Conservation (phyloP, 2,888 invertebrate genomes). For the Hirtodrosophila duncani region DNA sequence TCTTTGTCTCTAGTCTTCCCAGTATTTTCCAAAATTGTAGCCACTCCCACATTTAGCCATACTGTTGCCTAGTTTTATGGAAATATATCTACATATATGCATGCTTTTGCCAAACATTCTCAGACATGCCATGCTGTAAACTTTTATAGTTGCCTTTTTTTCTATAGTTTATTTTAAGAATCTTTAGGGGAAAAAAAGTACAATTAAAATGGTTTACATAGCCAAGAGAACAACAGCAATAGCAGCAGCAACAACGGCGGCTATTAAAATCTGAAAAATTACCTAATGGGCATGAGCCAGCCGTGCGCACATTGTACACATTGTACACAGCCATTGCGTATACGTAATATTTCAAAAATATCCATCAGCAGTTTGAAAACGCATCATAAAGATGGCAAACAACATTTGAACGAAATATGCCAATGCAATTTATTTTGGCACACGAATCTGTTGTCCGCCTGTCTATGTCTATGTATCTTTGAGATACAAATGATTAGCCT, state of each 20-base stretch:
- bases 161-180: conserved; percentile 31
- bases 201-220: conserved; percentile 70
- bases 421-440: conserved; percentile 63
- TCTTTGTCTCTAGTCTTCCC: too few species aligned
- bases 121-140: conserved; percentile 21
- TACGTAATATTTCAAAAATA: conserved; percentile 70
- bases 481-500: conserved; percentile 42
- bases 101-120: conserved; percentile 13
- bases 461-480: conserved; percentile 18
- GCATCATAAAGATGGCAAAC: conserved; percentile 7
- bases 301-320: conserved; percentile 32
- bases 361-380: conserved; percentile 8
- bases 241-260: conserved; percentile 16
- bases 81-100: conserved; percentile 14
- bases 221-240: too few species aligned
- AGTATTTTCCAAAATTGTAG: not conserved
- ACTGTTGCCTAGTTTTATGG: too few species aligned
- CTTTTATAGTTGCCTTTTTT: conserved; percentile 18
- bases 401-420: conserved; percentile 19
- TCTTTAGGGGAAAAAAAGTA: conserved; percentile 39
- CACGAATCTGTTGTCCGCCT: conserved; percentile 18
- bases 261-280: conserved; percentile 47
- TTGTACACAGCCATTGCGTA: conserved; percentile 48
- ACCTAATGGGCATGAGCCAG: conserved; percentile 60
- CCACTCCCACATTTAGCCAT: too few species aligned